Conservation (phyloP, 2,113 vertebrate genomes). For the Rhagologus leucostigma region DNA sequence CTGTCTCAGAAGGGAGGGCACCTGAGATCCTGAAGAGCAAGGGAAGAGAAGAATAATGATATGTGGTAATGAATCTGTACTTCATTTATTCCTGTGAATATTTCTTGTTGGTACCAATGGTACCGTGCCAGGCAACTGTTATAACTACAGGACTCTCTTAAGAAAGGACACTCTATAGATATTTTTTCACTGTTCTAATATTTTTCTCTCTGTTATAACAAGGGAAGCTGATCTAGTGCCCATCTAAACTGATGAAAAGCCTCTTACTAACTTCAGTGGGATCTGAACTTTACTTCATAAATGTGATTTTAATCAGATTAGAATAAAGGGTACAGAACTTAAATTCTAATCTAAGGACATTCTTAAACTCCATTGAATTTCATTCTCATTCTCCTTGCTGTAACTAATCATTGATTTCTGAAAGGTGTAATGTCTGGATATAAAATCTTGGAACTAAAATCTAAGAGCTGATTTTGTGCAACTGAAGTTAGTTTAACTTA, state of each 20-base stretch:
- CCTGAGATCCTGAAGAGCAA: conserved; percentile 57
- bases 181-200: conserved; percentile 23
- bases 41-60: conserved; percentile 48
- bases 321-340: not conserved
- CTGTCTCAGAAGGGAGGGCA: not conserved
- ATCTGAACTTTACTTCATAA: not conserved
- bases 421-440: not conserved
- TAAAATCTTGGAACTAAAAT: not conserved
- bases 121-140: conserved; percentile 71
- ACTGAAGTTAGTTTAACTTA: conserved; percentile 21
- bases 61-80: conserved; percentile 64
- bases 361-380: not conserved
- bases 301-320: not conserved
- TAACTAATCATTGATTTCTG: not conserved
- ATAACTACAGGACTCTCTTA: conserved; percentile 60
- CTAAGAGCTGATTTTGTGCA: not conserved
- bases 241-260: not conserved
- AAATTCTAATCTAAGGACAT: not conserved
- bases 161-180: conserved; percentile 47
- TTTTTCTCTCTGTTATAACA: not conserved
- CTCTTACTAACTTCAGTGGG: not conserved
- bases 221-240: not conserved
- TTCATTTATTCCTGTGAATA: conserved; percentile 80
- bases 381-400: not conserved
- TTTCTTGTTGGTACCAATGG: conserved; percentile 79